Conservation (phyloP, 2,888 invertebrate genomes). For the Torymus auratus region DNA sequence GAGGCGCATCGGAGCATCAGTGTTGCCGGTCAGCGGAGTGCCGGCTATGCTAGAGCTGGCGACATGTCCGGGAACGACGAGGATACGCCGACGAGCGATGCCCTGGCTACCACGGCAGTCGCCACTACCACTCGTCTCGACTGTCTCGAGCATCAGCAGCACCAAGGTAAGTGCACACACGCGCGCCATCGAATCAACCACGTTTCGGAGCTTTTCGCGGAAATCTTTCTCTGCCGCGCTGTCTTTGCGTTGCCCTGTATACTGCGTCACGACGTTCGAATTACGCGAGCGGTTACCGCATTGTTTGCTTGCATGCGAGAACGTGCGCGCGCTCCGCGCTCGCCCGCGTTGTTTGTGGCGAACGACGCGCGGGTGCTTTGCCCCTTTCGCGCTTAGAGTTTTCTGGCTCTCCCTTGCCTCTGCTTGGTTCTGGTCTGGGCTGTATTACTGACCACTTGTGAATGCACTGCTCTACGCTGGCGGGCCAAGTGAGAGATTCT, state of each 20-base stretch:
- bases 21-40: background rate
- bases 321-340: background rate
- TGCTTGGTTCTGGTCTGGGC: too few relatives aligned
- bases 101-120: background rate
- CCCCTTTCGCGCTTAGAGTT: background rate
- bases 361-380: background rate
- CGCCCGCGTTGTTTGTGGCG: background rate
- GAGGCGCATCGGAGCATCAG: too few relatives aligned
- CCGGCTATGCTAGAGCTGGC: constrained; percentile 22
- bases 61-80: constrained; percentile 38
- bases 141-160: constrained; percentile 4
- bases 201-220: too few relatives aligned
- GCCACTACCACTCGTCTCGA: background rate
- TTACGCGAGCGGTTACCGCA: too few relatives aligned
- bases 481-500: constrained; percentile 16
- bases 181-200: background rate
- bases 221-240: background rate
- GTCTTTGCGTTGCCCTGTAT: background rate
- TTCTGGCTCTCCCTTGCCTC: constrained; percentile 18
- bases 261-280: too few relatives aligned
- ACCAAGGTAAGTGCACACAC: constrained; percentile 20
- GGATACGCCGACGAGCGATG: background rate
- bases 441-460: constrained; percentile 38
- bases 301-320: too few relatives aligned
- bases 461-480: constrained; percentile 23